These are phyloP conservation scores for Apis cerana DNA, from an alignment of 1,140 invertebrate genomes.

Conservation along the genomic window DNA sequence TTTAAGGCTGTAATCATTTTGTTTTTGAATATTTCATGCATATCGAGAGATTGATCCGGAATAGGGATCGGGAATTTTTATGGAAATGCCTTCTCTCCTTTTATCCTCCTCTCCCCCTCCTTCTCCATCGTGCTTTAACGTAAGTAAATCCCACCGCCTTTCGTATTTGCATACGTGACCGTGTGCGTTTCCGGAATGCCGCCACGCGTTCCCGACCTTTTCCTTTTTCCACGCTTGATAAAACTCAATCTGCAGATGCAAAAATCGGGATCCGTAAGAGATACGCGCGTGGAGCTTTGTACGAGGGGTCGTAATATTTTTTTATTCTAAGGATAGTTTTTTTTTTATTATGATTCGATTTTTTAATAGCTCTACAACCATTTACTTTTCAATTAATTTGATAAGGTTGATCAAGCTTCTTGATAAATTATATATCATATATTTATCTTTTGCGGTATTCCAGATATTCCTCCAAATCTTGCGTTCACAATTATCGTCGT, in stretches of 20 bases:
- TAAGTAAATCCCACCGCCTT: slow-evolving; percentile 40
- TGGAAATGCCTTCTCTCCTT: slow-evolving; percentile 29
- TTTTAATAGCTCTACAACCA: too few relatives aligned
- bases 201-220: slow-evolving; percentile 1
- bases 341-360: background rate
- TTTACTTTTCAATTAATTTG: too few relatives aligned
- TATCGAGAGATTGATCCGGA: slow-evolving; percentile 48
- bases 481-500: too few relatives aligned
- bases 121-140: slow-evolving; percentile 2
- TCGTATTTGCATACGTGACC: slow-evolving; percentile 47
- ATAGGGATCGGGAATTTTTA: slow-evolving; percentile 42
- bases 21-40: slow-evolving; percentile 50
- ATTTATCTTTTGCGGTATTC: too few relatives aligned
- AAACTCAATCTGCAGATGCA: slow-evolving; percentile 10
- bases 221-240: background rate
- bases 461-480: too few relatives aligned
- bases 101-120: background rate
- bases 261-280: slow-evolving; percentile 1
- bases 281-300: background rate
- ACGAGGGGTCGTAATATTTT: background rate
- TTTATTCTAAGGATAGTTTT: background rate
- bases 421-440: too few relatives aligned
- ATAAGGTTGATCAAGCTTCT: too few relatives aligned
- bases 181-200: slow-evolving; percentile 36
- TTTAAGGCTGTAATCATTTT: slow-evolving; percentile 49